Base-by-base conservation (phyloP, 2,113 vertebrate species). In the Tauraco erythrolophus region DNA sequence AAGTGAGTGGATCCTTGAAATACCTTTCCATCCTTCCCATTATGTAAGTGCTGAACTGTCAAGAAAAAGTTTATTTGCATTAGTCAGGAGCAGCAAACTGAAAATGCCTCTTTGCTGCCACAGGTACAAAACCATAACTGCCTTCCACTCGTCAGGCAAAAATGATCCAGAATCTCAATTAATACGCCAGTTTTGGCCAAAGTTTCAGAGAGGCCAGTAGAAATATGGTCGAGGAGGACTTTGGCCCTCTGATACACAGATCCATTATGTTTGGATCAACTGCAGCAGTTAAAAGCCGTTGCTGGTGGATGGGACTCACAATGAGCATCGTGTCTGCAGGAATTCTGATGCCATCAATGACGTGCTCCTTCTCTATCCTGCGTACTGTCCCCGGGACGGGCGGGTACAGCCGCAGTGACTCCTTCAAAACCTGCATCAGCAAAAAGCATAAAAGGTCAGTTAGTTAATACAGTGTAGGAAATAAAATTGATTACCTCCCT, bases 1-100 rank as follows among this genome's bases (percentile, higher is more conserved):
- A 99, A 64, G 65, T 98, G 93, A 99, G 88, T 2, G 99, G 98
- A 84, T 99, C 99, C 93, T 99, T 98, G 89, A 99, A 99, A 97
- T 98, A 99, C 45, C 58, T 98, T 22, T 99, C 99, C 99, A 99
- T 95, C 64, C 99, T 98, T 45, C 99, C 98, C 91, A 97, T 97
- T 70, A 97, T 53, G 0, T 99, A 99, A 53, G 97, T 97, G 97
- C 76, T 99, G 62, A 99, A 98, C 99, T 99, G 97, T 39, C 18
- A 65, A 96, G 61, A 94, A 76, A 89, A 54, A 90, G 30, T 65
- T 85, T 14, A 50, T 76, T 35, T 89, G 45, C 1, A 1, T 91
- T 83, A 94, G 65, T 92, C 50, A 68, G 50, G 39, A 94, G 68
- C 35, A 81, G 11, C 69, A 76, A 23, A 57, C 23, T 72, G 56